Conservation (phyloP, 1,140 invertebrate species). For the Pogonognathellus flavescens region DNA sequence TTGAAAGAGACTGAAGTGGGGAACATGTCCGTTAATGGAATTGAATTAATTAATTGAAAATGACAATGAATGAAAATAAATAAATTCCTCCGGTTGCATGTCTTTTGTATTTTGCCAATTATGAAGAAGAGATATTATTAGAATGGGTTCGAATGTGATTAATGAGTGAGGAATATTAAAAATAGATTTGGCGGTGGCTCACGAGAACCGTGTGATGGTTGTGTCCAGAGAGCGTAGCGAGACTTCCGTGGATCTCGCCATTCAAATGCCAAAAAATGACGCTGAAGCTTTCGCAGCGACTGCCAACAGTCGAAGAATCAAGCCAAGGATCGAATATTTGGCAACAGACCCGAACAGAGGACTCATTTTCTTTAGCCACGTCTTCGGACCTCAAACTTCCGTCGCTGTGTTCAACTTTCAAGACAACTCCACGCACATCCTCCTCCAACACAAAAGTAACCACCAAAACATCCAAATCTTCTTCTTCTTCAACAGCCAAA, state of each 20-base stretch:
- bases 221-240: not conserved
- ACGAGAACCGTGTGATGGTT: slow-evolving; percentile 21
- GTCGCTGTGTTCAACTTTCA: slow-evolving; percentile 14
- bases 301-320: not conserved
- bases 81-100: not conserved
- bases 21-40: too few relatives aligned
- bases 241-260: not conserved
- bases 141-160: not conserved
- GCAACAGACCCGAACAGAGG: slow-evolving; percentile 7
- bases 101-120: too few relatives aligned
- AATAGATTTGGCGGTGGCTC: slow-evolving; percentile 46
- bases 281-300: too few relatives aligned
- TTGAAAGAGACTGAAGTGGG: too few relatives aligned
- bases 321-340: not conserved
- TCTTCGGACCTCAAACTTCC: slow-evolving; percentile 21
- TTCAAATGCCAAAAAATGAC: slow-evolving; percentile 21
- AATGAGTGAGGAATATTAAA: not conserved
- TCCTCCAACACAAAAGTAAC: slow-evolving; percentile 25
- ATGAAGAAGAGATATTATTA: too few relatives aligned
- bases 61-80: too few relatives aligned
- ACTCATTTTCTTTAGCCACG: slow-evolving; percentile 43
- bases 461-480: not conserved
- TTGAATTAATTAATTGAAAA: too few relatives aligned
- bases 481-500: not conserved
- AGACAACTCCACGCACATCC: not conserved